phyloP scores from a whole-genome alignment of 1,140 invertebrate genomes.

The Oryctes rhinoceros region DNA sequence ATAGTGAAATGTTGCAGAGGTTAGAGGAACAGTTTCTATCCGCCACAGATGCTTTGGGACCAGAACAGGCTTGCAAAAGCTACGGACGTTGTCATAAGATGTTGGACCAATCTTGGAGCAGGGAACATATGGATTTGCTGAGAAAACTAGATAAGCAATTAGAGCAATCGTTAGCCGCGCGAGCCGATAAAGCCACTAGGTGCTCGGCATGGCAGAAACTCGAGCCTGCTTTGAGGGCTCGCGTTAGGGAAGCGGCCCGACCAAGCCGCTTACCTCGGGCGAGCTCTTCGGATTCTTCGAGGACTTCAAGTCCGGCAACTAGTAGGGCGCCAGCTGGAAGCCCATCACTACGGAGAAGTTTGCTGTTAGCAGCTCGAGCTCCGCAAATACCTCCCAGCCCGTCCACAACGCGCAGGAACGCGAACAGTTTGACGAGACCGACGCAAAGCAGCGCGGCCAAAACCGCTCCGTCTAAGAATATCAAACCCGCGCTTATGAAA shows the following conservation, averaged over 20 bases:
- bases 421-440: constrained; percentile 58
- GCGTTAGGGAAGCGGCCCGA: constrained; percentile 36
- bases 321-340: constrained; percentile 63
- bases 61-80: constrained; percentile 77
- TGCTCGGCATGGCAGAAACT: constrained; percentile 72
- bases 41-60: constrained; percentile 69
- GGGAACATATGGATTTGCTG: constrained; percentile 53
- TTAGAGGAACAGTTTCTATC: constrained; percentile 71
- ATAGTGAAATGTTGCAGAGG: constrained; percentile 62
- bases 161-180: constrained; percentile 70
- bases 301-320: constrained; percentile 73
- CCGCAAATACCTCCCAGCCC: constrained; percentile 60
- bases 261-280: constrained; percentile 58
- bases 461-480: constrained; percentile 49
- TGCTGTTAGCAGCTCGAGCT: constrained; percentile 58
- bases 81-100: constrained; percentile 64
- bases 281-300: constrained; percentile 69
- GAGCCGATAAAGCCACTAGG: constrained; percentile 69
- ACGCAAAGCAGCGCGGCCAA: constrained; percentile 59
- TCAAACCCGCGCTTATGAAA: constrained; percentile 34
- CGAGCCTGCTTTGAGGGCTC: constrained; percentile 63
- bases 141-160: constrained; percentile 63
- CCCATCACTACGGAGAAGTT: constrained; percentile 58
- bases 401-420: constrained; percentile 49
- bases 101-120: constrained; percentile 53